phyloP scores from a whole-genome alignment of 2,113 vertebrate genomes.

The Kryptolebias marmoratus region DNA sequence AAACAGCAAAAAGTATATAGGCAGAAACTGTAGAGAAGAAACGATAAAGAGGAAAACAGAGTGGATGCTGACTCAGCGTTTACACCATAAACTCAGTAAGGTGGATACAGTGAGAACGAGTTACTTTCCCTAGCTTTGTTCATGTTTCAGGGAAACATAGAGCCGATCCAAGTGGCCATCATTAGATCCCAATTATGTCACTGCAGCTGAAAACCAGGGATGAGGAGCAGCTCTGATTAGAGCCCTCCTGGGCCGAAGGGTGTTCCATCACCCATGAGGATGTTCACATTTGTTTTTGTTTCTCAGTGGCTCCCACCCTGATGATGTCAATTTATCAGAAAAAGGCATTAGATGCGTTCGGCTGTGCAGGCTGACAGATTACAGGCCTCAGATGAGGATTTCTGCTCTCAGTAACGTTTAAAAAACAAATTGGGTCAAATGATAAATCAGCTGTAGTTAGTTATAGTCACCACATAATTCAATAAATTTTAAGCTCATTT shows the following conservation, averaged over 20 bases:
- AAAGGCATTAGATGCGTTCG: constrained; percentile 26
- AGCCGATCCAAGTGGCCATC: constrained; percentile 34
- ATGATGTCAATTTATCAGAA: constrained; percentile 33
- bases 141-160: constrained; percentile 12
- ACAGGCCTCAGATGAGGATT: neutral
- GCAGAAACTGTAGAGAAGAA: too few relatives aligned
- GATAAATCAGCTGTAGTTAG: constrained; percentile 17
- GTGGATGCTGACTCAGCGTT: too few relatives aligned
- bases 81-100: too few relatives aligned
- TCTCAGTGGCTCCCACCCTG: constrained; percentile 2
- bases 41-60: too few relatives aligned
- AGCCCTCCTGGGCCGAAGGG: constrained; percentile 15
- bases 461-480: constrained; percentile 26
- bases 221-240: constrained; percentile 5
- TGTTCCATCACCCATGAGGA: constrained; percentile 21
- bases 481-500: constrained; percentile 27
- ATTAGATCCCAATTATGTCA: constrained; percentile 21
- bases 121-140: too few relatives aligned
- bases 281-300: constrained; percentile 18
- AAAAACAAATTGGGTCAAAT: constrained; percentile 10
- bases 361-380: neutral
- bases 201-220: constrained; percentile 3
- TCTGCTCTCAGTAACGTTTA: constrained; percentile 13
- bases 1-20: too few relatives aligned
- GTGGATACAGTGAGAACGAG: too few relatives aligned